Evolutionary conservation across 2,888 invertebrate species (phyloP), one percentile per base, ranked within the genome.

Genomic region (Parasteatoda lunata): DNA sequence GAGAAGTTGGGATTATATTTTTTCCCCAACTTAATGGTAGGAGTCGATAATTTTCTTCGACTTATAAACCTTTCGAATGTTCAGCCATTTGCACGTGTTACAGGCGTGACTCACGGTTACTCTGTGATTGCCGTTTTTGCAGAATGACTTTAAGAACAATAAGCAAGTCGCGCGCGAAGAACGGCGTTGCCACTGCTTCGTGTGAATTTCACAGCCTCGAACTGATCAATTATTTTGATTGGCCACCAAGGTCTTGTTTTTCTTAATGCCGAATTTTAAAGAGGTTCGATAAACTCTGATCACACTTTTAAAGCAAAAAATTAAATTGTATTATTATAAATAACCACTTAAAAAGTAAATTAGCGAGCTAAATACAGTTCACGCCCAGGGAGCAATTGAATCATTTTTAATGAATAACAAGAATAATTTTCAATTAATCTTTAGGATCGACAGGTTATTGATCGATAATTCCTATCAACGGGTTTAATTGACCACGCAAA

Each of bases 141-240:
- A 59, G 77, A 80, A 79, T 85, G 84, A 85, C 84, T 78, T 79
- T n/a, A 48, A 49, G 49, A 82, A 82, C 82, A 82, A 82, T 82
- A 70, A 82, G 76, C 69, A 64, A 70, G 70, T 70, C 70, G 73
- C 77, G 73, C 65, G 77, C 65, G 45, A 59, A 6, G 15, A 52
- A 64, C 48, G 54, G 51, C n/a, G 71, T 86, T 80, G 76, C 80
- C 80, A 80, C 80, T 76, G 70, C 69, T 75, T 45, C 85, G 85
- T 86, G 85, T 80, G 80, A 80, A 86, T 80, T 71, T 71, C 70
- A 45, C 59, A 52, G 75, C 75, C 70, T 77, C 11, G 77, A 59
- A 77, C 72, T 64, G 83, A 77, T 84, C 83, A 84, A 84, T 84
- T 84, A 84, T 72, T 71, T 72, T 84, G 83, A 84, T 84, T 84